These are phyloP conservation scores for Xyrauchen texanus DNA, from an alignment of 2,113 vertebrate species.

Conservation along the genomic window DNA sequence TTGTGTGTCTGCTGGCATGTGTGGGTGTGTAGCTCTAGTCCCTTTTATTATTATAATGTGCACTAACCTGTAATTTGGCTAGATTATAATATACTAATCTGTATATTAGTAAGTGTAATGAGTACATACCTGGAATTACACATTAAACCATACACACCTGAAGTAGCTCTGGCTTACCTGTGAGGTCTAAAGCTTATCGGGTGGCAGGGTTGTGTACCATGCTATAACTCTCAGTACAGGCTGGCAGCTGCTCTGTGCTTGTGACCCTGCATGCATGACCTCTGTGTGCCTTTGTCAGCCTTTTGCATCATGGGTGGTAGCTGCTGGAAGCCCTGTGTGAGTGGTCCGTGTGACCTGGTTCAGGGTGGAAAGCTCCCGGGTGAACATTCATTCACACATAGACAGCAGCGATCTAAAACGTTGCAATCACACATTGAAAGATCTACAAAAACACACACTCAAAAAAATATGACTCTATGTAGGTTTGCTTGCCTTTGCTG, in stretches of 20 bases:
- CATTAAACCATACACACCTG: neutral
- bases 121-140: slow-evolving; percentile 39
- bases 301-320: neutral
- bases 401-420: neutral
- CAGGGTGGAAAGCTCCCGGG: neutral
- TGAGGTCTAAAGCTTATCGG: neutral
- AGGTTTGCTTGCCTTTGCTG: no score
- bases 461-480: no score
- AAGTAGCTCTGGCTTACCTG: neutral
- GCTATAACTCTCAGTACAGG: neutral
- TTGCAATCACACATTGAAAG: no score
- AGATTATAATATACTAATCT: no score
- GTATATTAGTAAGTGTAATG: slow-evolving; percentile 27
- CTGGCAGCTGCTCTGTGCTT: slow-evolving; percentile 11
- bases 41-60: neutral
- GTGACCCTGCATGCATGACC: slow-evolving; percentile 1
- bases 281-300: neutral
- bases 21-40: neutral
- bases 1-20: no score
- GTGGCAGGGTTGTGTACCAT: neutral
- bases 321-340: neutral
- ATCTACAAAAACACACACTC: no score
- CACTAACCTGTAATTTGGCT: slow-evolving; percentile 37
- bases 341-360: slow-evolving; percentile 5
- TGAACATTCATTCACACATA: neutral